A percentile compares a stretch with the other conserved stretches of the same genome.
Evolutionary conservation across 2,888 invertebrate genomes (phyloP).

Genomic region (Apodemia hepburni): DNA sequence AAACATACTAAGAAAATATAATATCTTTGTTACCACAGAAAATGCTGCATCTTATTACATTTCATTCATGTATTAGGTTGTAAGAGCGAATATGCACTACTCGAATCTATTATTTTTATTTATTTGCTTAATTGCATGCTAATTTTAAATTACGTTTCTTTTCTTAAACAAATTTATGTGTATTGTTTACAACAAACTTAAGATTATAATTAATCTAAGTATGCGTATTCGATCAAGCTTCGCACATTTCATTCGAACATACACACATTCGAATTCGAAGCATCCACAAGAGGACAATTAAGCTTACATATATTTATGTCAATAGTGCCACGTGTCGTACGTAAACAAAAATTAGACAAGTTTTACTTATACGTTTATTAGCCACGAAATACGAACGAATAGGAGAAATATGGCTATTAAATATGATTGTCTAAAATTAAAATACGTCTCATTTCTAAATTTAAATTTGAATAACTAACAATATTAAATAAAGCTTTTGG

Average conservation of each 20-base stretch:
- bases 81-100: not conserved
- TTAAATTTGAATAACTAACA: too few relatives aligned
- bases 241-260: not conserved
- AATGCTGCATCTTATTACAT: slow-evolving; percentile 11
- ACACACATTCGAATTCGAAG: too few relatives aligned
- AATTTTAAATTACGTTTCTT: not conserved
- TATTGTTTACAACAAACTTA: not conserved
- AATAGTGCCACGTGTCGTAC: not conserved
- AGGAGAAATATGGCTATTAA: too few relatives aligned
- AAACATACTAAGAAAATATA: slow-evolving; percentile 22
- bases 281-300: too few relatives aligned
- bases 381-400: too few relatives aligned
- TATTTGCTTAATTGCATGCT: not conserved
- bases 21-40: slow-evolving; percentile 11
- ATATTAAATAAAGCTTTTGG: too few relatives aligned
- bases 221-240: not conserved
- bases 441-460: too few relatives aligned
- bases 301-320: not conserved
- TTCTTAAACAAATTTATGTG: not conserved
- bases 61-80: not conserved
- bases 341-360: too few relatives aligned
- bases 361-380: too few relatives aligned
- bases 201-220: not conserved
- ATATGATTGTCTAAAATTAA: too few relatives aligned
- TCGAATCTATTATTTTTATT: not conserved